Evolutionary conservation across 2,113 vertebrate species (phyloP), one percentile per base, ranked within the genome.

Genomic region (Galbula dea): DNA sequence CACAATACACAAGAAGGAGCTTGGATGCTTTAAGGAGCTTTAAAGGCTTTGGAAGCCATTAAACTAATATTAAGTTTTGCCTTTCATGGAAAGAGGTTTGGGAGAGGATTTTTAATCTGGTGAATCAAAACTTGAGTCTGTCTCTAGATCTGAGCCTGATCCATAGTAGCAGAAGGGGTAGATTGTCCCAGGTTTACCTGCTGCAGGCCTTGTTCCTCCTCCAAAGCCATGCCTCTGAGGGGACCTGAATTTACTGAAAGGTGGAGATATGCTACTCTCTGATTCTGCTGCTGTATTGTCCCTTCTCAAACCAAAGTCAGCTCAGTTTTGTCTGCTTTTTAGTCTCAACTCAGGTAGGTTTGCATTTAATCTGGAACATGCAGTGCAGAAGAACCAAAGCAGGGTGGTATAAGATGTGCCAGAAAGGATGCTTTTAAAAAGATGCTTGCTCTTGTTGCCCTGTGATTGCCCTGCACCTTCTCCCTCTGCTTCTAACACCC

Each of bases 391-490:
- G 9, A 86, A 36, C n/a, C 24, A 59, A 66, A 82, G 65, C 23
- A 58, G n/a, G 21, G 22, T 10, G 39, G 15, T 30, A 10, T 3
- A 15, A 39, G 24, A n/a, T 1, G 0, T 27, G 36, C 13, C 17
- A 71, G 48, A 86, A 92, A 61, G 5, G 1, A 12, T 55, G 19
- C 12, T 65, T 90, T 62, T 20, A 7, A 73, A 72, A 79, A 69
- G 36, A 18, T 29, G 9, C 27, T 68, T 63, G 30, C 14, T 89
- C 11, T 49, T 51, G 4, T 21, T 49, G 32, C 43, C 16, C 51
- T 45, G 17, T 1, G 21, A 16, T 63, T 27, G 32, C 21, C 39
- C 52, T 52, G 62, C 30, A 9, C 2, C 0, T 55, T 41, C 29
- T 74, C 18, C 26, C 30, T 84, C 41, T 48, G 37, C 36, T 49